Evolutionary conservation across 2,113 vertebrate genomes (phyloP), one percentile per base, ranked within the genome.

Genomic region (Tricholaema leucomelas): DNA sequence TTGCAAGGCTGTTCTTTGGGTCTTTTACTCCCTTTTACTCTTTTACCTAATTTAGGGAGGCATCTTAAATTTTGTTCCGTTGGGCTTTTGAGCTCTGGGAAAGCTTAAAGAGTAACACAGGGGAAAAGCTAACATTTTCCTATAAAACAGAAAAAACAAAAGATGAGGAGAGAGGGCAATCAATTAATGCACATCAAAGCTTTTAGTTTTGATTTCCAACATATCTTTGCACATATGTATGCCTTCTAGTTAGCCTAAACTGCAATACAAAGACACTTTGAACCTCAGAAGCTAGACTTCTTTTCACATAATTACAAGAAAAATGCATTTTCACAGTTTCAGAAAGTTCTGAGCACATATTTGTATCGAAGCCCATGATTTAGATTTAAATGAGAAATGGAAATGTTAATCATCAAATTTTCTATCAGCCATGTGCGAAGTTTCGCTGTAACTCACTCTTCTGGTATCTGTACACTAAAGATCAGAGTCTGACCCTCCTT

Each of bases 271-370:
- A 77, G 48, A 15, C 14, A 64, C 27, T 93, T 44, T 23, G 54
- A 83, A 93, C 12, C 20, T 74, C 72, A 92, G 64, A 60, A 92
- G 90, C 82, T 7, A 56, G 55, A 60, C 12, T 87, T 87, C 28
- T 85, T 7, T 40, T 54, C 48, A 60, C 1, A 7, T 74, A 63
- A 83, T 56, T 48, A 48, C 25, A 86, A 81, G 42, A 64, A 85
- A 92, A 83, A 67, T 21, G 2, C 36, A 73, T 79, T 92, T 89
- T 67, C 48, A 64, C 60, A 12, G n/a, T 94, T 92, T 94, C 65
- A 78, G 13, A 88, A 88, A 80, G 46, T 77, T 81, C 71, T 71
- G 56, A 74, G 55, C 12, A 93, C 87, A 56, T 85, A 82, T 87
- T 88, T 89, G 24, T 64, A 15, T n/a, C 64, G 72, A 81, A 87